A percentile compares a stretch with the other conserved stretches of the same genome.
phyloP scores from a whole-genome alignment of 2,888 invertebrate species.

The Meteorus cinctellus region DNA sequence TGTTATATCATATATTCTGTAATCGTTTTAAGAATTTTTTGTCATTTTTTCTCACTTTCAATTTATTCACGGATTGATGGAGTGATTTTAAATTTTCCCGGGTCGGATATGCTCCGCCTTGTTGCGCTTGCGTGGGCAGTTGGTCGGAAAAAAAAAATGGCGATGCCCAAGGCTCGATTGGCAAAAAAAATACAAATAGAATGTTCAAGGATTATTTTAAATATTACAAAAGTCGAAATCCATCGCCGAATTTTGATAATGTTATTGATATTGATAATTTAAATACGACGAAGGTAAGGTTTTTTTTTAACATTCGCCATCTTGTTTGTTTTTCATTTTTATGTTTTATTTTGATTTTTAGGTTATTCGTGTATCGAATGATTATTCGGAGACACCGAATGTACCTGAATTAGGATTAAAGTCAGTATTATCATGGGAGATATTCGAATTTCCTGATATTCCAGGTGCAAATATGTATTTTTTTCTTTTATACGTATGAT shows the following conservation, averaged over 20 bases:
- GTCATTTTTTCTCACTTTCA: no score
- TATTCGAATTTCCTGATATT: conserved; percentile 77
- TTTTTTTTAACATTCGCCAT: not conserved
- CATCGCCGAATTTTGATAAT: conserved; percentile 78
- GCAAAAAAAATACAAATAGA: conserved; percentile 14
- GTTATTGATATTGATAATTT: conserved; percentile 77
- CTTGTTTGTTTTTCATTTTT: conserved; percentile 12
- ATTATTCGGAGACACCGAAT: conserved; percentile 25
- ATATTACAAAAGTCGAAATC: conserved; percentile 84
- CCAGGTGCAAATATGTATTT: conserved; percentile 74
- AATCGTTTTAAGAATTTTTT: no score
- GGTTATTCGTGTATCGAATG: conserved; percentile 64
- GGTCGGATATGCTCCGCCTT: no score
- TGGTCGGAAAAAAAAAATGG: conserved; percentile 52
- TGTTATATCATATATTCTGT: no score
- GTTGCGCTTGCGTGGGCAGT: not conserved
- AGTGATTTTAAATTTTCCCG: not conserved
- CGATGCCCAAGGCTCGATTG: conserved; percentile 47
- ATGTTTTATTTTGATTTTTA: conserved; percentile 54
- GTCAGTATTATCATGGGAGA: conserved; percentile 77
- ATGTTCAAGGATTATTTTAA: conserved; percentile 85
- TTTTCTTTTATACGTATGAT: not conserved
- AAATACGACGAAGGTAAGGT: conserved; percentile 55
- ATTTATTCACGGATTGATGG: no score
- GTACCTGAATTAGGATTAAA: conserved; percentile 71